Base-by-base conservation (phyloP, 2,888 invertebrate genomes). In the Protophormia terraenovae region DNA sequence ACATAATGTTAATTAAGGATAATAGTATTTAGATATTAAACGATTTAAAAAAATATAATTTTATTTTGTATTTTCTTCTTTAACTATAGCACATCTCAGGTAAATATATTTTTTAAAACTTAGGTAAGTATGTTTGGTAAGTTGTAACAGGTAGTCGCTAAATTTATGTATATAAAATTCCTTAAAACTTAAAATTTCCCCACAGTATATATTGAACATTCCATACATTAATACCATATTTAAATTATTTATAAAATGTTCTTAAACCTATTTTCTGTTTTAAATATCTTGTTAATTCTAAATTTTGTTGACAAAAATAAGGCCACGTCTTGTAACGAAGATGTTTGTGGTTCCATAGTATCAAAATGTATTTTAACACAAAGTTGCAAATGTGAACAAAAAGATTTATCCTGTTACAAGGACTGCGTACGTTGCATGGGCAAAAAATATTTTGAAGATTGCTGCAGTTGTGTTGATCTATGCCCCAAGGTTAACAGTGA, bases 321-420 rank as follows among this genome's bases (percentile, higher is more conserved):
- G 22, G 58, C 73, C 7, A 47, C 16, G 38, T 19, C 10, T 3
- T 98, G 98, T 92, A 98, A 98, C 92, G 98, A 98, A 93, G 97
- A 97, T 29, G 96, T 98, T 77, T 99, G 99, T 93, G 98, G 97
- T 16, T 97, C 98, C 90, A 96, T 98, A 75, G 98, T 98, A 62
- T 98, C 98, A 90, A 98, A 98, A 93, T 99, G 99, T 93, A 96
- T 98, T 95, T 94, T 99, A 86, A 98, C 98, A 14, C 97, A 98
- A 92, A 97, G 98, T 62, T 99, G 99, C 93, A 98, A 98, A 92
- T 99, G 98, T 93, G 97, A 98, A 92, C 94, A 97, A 19, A 96
- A 95, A 90, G 97, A 97, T 91, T 97, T 97, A 91, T 96, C 97
- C 8, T 98, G 98, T 91, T 98, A 98, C 93, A 96, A 96, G 90